Evolutionary conservation across 1,140 invertebrate genomes (phyloP), one percentile per base, ranked within the genome.

Genomic region (Euwallacea fornicatus): DNA sequence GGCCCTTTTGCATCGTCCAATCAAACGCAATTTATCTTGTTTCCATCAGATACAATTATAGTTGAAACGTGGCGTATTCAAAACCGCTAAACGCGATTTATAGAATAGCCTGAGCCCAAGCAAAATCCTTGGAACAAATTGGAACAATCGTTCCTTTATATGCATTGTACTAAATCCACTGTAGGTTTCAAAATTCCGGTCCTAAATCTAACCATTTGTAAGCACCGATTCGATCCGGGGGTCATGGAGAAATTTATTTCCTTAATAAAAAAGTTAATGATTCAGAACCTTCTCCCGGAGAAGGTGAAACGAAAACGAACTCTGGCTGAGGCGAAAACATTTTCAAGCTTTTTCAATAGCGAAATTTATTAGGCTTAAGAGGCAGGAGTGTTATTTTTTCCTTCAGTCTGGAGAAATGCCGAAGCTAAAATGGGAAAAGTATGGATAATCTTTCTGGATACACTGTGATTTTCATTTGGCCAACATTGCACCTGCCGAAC

Each of bases 211-310:
- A 11, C 46, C 46, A 50, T 50, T 50, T 50, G 46, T 50, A 6
- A 50, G 46, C 46, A 50, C 46, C 2, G 46, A 58, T 58, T 58
- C 55, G 55, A 58, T 58, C 0, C 55, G 55, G 46, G 46, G 55
- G 55, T 58, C 55, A 58, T 58, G 55, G 11, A 16, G 59, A 61
- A 61, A 61, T 61, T 61, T 61, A 61, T 61, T 42, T 21, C 42
- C 59, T n/a, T 61, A 21, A 61, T 61, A 61, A 61, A 61, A 61
- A 61, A 61, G 59, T 61, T 61, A 61, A 61, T 61, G 59, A 61
- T 42, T 61, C 59, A 61, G 59, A 61, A 61, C 59, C 42, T 21
- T 42, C 59, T 43, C 16, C 15, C 11, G n/a, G 16, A 16, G 16
- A 56, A 56, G 54, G 54, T 56, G 59, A 61, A 61, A 61, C 21